phyloP scores from a whole-genome alignment of 2,888 invertebrate species.

The Napeogenes inachia region DNA sequence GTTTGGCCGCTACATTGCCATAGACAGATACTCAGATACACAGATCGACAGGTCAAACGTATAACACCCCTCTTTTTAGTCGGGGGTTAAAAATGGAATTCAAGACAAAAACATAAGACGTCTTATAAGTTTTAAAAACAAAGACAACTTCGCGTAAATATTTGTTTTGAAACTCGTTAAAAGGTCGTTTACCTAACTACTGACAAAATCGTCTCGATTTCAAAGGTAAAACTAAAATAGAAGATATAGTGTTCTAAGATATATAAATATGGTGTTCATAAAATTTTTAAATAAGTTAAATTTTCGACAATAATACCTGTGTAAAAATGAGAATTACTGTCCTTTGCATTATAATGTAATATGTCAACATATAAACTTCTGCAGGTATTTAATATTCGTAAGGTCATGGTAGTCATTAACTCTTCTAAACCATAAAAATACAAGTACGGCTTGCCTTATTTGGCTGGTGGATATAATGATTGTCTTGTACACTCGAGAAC shows the following conservation, averaged over 20 bases:
- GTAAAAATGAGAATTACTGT: neutral
- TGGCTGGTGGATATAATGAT: constrained; percentile 2
- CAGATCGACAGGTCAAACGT: too few species aligned
- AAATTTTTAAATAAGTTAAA: too few species aligned
- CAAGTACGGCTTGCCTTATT: constrained; percentile 5
- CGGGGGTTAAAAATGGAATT: too few species aligned
- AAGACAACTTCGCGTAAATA: neutral
- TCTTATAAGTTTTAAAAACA: neutral
- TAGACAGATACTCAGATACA: too few species aligned
- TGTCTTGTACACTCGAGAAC: neutral
- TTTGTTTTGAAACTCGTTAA: neutral
- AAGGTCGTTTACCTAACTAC: neutral
- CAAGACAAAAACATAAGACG: too few species aligned
- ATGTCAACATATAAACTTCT: neutral
- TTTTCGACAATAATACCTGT: too few species aligned
- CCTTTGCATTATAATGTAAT: neutral
- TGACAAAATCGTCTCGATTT: neutral
- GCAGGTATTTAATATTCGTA: neutral
- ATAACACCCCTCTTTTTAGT: too few species aligned
- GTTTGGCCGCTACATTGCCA: too few species aligned
- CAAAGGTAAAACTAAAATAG: neutral
- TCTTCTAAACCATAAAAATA: constrained; percentile 7
- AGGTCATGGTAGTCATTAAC: neutral
- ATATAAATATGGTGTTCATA: too few species aligned
- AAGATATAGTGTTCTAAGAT: too few species aligned